Evolutionary conservation across 2,113 vertebrate genomes (phyloP).

Genomic region (Microcebus ravelobensis): DNA sequence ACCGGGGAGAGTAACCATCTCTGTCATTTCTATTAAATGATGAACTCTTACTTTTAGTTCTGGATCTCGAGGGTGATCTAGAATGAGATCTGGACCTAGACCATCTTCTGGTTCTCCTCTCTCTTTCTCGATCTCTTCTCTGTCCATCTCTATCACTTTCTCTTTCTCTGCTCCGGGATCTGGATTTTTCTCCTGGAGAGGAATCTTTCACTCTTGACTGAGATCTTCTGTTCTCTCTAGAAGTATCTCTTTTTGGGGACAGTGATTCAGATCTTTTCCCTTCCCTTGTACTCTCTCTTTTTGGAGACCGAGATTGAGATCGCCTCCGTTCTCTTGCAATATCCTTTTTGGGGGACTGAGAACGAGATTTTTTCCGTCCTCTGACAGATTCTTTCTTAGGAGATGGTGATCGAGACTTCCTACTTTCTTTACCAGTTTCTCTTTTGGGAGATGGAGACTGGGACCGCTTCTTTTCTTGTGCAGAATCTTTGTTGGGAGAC

Average conservation of each 20-base stretch:
- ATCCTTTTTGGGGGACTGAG: slow-evolving; percentile 83
- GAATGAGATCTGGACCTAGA: slow-evolving; percentile 90
- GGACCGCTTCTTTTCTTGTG: slow-evolving; percentile 85
- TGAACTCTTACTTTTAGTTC: slow-evolving; percentile 86
- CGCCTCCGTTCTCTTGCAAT: slow-evolving; percentile 71
- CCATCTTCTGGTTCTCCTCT: slow-evolving; percentile 87
- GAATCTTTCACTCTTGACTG: slow-evolving; percentile 81
- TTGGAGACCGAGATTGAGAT: slow-evolving; percentile 84
- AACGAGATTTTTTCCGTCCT: slow-evolving; percentile 84
- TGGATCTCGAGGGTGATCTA: slow-evolving; percentile 89
- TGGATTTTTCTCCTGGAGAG: slow-evolving; percentile 86
- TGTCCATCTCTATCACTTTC: slow-evolving; percentile 86
- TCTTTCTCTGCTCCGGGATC: slow-evolving; percentile 88
- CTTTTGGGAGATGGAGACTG: slow-evolving; percentile 85
- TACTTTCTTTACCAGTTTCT: slow-evolving; percentile 70
- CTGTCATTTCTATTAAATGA: slow-evolving; percentile 88
- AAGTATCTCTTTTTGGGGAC: slow-evolving; percentile 90
- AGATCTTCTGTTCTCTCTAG: slow-evolving; percentile 85
- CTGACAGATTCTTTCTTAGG: slow-evolving; percentile 85
- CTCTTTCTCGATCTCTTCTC: slow-evolving; percentile 90
- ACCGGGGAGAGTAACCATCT: slow-evolving; percentile 89
- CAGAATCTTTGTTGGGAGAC: slow-evolving; percentile 90
- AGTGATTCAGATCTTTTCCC: slow-evolving; percentile 85
- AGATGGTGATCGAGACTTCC: slow-evolving; percentile 83
- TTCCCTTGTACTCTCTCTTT: slow-evolving; percentile 77